phyloP scores from a whole-genome alignment of 1,140 invertebrate species.

The Macrotrachela quadricornifera region DNA sequence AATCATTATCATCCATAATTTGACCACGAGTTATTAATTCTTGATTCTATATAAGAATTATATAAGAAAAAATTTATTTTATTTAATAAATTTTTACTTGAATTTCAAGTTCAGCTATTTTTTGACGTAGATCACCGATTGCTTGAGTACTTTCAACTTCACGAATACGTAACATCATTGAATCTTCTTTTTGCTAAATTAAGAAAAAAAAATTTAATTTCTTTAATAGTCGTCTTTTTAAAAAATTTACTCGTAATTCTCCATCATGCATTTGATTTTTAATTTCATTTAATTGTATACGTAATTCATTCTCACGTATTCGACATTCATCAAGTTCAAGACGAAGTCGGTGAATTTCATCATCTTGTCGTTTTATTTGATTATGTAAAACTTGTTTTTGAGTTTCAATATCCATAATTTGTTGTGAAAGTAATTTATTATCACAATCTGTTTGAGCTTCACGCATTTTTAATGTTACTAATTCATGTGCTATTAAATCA shows the following conservation, averaged over 20 bases:
- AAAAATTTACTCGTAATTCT: neutral
- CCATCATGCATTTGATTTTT: neutral
- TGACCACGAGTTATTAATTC: no score
- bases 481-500: slow-evolving; percentile 58
- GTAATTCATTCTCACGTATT: neutral
- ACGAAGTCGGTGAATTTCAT: neutral
- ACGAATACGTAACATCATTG: slow-evolving; percentile 73
- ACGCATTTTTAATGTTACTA: slow-evolving; percentile 65
- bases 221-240: no score
- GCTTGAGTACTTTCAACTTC: slow-evolving; percentile 78
- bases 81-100: neutral
- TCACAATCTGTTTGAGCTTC: slow-evolving; percentile 79
- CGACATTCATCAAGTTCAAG: neutral
- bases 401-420: slow-evolving; percentile 90
- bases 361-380: slow-evolving; percentile 7
- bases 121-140: slow-evolving; percentile 77
- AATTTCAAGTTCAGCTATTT: slow-evolving; percentile 66
- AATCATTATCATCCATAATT: no score
- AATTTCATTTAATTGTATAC: neutral
- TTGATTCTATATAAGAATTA: no score
- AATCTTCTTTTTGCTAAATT: slow-evolving; percentile 60
- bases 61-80: no score
- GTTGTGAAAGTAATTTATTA: slow-evolving; percentile 48
- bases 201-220: neutral
- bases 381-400: slow-evolving; percentile 26